Evolutionary conservation across 2,797 vertebrate species (phyloP), one percentile per base, ranked within the genome.

Genomic region (Xiphorhynchus erythropygius): DNA sequence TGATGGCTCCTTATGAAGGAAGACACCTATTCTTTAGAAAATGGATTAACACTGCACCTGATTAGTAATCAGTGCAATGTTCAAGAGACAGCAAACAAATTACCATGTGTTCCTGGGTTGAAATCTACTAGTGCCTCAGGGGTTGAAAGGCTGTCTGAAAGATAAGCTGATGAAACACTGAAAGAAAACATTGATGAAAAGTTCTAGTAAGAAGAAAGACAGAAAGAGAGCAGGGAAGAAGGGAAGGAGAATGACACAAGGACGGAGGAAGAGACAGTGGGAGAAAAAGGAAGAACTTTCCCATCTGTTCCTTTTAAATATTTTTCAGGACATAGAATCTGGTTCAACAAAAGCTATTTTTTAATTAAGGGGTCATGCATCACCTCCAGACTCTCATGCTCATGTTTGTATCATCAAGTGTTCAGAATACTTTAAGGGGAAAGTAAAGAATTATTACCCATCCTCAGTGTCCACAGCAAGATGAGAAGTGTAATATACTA

Each of bases 1-100:
- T 55, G 53, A 77, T 50, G 27, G 9, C 12, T 79, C 6, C 24
- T 92, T 76, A 63, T 74, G 52, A 90, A 82, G 78, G 39, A 87
- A 87, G 81, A 70, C 44, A 74, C 13, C 23, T 52, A 33, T 84
- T 93, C 62, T 84, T 93, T 80, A 93, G 68, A 76, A 91, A 95
- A 83, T 13, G 4, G 37, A 70, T 89, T 82, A 89, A 84, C 35
- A 33, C 5, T 3, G 7, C 27, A 89, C 19, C 39, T 86, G 57
- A 71, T 91, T 78, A 60, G 22, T 57, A 82, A 67, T 55, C 30
- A 60, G 39, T 46, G 33, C 33, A 42, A 41, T 56, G 62, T 73
- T 42, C 52, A 70, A 32, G 24, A 85, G 65, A 80, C 30, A 60
- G 44, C 5, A 50, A 93, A 81, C 33, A 82, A 95, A 86, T 79